Evolutionary conservation across 2,797 vertebrate species (phyloP), one percentile per base, ranked within the genome.

Genomic region (Spinus pinus): DNA sequence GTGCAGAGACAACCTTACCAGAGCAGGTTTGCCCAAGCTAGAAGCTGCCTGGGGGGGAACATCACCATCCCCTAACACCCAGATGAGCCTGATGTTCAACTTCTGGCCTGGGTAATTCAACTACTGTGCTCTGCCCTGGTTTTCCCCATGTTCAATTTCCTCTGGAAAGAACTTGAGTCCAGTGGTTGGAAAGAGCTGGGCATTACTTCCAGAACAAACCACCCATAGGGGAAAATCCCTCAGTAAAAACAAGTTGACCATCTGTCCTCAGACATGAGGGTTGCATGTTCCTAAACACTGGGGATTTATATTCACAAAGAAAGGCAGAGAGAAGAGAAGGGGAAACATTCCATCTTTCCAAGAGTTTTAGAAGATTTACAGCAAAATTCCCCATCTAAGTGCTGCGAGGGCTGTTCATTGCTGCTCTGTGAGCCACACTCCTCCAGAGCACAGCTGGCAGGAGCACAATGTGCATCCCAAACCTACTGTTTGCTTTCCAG

Each of bases 361-460:
- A 78, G 37, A 46, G 12, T 66, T 92, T 64, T 30, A 37, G 17
- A 60, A 47, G 80, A 67, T 64, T 47, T 23, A 30, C 10, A 27
- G 70, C 12, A 31, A 93, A 65, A 54, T 27, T n/a, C n/a, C 61
- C 75, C 35, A 70, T 23, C 50, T 69, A 20, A 42, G 31, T 41
- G 30, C 15, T 66, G 60, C 22, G 6, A 58, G 28, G 46, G 51
- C 5, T n/a, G 39, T 65, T 93, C 47, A 30, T 15, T 80, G 73
- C 81, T 72, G 39, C 81, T 92, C 79, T 92, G 82, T 61, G 84
- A 78, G 35, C 88, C 70, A 53, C 25, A 14, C 30, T 80, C 69
- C 88, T 95, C 54, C 58, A 70, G 74, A 96, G 73, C 25, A 30
- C 51, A 81, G 93, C 82, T 78, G 83, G 69, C 94, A 95, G 79